A percentile compares a stretch with the other conserved stretches of the same genome.
These are phyloP conservation scores for Rousettus madagascariensis DNA, from an alignment of 2,797 vertebrate species.

Conservation along the genomic window DNA sequence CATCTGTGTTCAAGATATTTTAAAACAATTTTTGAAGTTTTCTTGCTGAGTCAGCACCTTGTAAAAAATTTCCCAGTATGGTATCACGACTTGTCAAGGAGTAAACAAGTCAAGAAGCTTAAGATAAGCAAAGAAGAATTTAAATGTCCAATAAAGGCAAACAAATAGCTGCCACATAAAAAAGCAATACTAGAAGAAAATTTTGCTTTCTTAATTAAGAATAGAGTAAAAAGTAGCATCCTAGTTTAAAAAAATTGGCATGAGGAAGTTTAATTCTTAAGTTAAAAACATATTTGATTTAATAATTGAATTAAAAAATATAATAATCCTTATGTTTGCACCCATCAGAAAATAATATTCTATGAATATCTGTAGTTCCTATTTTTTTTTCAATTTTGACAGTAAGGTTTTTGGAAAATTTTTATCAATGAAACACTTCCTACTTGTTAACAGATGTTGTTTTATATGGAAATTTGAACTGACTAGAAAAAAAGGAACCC, in stretches of 20 bases:
- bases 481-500: background rate
- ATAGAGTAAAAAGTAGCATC: background rate
- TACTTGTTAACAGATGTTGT: background rate
- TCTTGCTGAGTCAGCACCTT: conserved; percentile 45
- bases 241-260: background rate
- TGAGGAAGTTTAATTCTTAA: conserved; percentile 44
- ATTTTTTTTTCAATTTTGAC: conserved; percentile 2
- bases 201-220: conserved; percentile 61
- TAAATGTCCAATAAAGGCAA: conserved; percentile 53
- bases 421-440: background rate
- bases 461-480: background rate
- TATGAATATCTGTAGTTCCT: background rate
- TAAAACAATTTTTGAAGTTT: conserved; percentile 51
- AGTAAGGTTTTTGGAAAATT: background rate
- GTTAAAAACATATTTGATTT: background rate
- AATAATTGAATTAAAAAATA: conserved; percentile 15
- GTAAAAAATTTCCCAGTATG: conserved; percentile 34
- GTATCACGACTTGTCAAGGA: conserved; percentile 24
- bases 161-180: conserved; percentile 30
- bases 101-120: conserved; percentile 57
- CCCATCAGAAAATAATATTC: background rate
- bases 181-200: conserved; percentile 45
- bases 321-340: background rate
- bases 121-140: conserved; percentile 59
- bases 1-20: conserved; percentile 19